Evolutionary conservation across 2,113 vertebrate species (phyloP), one percentile per base, ranked within the genome.

Genomic region (Dolichallabes microphthalmus): DNA sequence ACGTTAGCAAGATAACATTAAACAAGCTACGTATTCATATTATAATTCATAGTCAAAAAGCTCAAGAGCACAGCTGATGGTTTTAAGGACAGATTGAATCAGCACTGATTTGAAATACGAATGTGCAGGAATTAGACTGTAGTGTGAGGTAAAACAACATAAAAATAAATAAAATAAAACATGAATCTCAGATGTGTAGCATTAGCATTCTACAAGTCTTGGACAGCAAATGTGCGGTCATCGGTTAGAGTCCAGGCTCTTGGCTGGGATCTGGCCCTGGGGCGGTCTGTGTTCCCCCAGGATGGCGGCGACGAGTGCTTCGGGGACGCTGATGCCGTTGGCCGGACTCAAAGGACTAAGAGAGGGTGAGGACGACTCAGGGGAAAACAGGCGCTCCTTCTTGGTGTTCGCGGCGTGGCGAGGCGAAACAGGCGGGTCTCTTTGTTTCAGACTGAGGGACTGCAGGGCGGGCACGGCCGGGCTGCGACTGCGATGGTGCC

Each of bases 381-480:
- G 90, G 87, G 92, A 91, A 87, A 96, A 89, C 89, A 96, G 92
- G 50, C 91, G 87, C 91, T 96, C 88, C 90, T 94, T 76, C 89
- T 92, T 90, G 84, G 91, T 78, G 14, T 69, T 75, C 27, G 58
- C 15, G 2, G 88, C 69, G 14, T 92, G 90, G 89, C 95, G 94
- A 0, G 97, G 96, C 0, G 97, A 97, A 55, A 94, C 96, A 90
- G 93, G 64, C 93, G 7, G 55, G 32, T 98, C 96, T 2, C 94
- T 94, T 75, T 96, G 94, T 0, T 95, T 94, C 0, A 98, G 93
- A 83, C 96, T 96, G 30, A 99, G 96, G 66, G 95, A 93, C n/a
- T 98, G 96, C 85, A 99, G 95, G 32, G 96, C 95, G 52, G 98
- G 94, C 10, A 98, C 91, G 14, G 95, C 97, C 0, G 98, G 98